phyloP scores from a whole-genome alignment of 2,888 invertebrate genomes.

The Limnephilus rhombicus region DNA sequence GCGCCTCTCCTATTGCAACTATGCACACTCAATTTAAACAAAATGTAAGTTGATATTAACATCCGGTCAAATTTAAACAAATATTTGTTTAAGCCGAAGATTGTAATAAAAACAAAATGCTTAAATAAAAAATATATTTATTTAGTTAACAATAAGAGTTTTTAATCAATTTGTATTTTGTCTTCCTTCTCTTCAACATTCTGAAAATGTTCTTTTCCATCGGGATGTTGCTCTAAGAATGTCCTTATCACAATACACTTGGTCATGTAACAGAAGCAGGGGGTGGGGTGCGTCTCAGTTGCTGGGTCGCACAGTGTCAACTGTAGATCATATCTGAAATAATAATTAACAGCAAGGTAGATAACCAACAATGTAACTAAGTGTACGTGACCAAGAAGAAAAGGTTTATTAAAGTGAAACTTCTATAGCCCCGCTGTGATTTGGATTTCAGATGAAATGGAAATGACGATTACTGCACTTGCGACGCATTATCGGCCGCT shows the following conservation, averaged over 20 bases:
- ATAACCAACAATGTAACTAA: background rate
- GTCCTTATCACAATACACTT: slow-evolving; percentile 86
- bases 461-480: too few species aligned
- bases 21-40: background rate
- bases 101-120: background rate
- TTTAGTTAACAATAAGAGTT: slow-evolving; percentile 68
- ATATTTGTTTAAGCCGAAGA: background rate
- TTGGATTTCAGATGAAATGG: too few species aligned
- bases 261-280: slow-evolving; percentile 87
- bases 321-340: slow-evolving; percentile 82
- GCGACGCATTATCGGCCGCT: too few species aligned
- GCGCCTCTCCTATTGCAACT: background rate
- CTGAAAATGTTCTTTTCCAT: slow-evolving; percentile 48
- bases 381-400: background rate
- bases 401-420: too few species aligned
- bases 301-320: slow-evolving; percentile 84
- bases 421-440: too few species aligned
- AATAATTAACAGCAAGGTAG: slow-evolving; percentile 12
- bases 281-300: slow-evolving; percentile 84
- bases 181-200: slow-evolving; percentile 41
- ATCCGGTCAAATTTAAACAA: background rate
- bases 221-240: slow-evolving; percentile 76
- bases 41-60: background rate
- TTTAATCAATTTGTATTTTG: slow-evolving; percentile 67
- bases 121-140: slow-evolving; percentile 31